Base-by-base conservation (phyloP, 2,888 invertebrate genomes). In the Agrotis puta region DNA sequence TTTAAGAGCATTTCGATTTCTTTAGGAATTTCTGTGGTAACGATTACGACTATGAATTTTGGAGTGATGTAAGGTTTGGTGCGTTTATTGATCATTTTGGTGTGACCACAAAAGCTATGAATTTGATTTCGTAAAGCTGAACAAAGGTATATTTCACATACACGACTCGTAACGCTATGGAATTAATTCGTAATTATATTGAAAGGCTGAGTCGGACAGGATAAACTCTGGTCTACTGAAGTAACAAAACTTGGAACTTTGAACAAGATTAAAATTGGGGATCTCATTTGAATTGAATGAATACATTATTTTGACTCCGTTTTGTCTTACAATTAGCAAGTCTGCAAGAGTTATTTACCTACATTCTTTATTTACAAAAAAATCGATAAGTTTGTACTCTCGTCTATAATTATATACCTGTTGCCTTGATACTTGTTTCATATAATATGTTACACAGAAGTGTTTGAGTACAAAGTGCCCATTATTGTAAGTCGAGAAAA, bases 1-100 rank as follows among this genome's bases (percentile, higher is more conserved):
- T 94, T 94, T 93, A 92, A 92, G 88, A 89, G 88, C 89, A 91
- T 94, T 95, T 95, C 95, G 95, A 93, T 95, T 95, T 95, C 95
- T 92, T 92, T 95, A 94, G 95, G 95, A 95, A 95, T 95, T 94
- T 90, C 27, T 85, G 82, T 85, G 87, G 88, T 89, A 88, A 87
- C 83, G 85, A 87, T 83, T 85, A 87, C 83, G 83, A 77, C 76
- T 85, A 87, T 83, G 78, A 86, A 85, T 86, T 87, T 81, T 79
- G 80, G 74, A 76, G 77, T 81, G 77, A 87, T 82, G 79, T 76
- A 82, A 84, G 77, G 50, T 73, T 75, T 39, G 53, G 59, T 68
- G n/a, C 33, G 47, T 61, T 73, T 72, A 51, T 71, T 53, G 54
- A 57, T 70, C 7, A 64, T 58, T 71, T 79, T 71, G 45, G n/a